Conservation (phyloP, 2,888 invertebrate genomes). For the Celastrina argiolus region DNA sequence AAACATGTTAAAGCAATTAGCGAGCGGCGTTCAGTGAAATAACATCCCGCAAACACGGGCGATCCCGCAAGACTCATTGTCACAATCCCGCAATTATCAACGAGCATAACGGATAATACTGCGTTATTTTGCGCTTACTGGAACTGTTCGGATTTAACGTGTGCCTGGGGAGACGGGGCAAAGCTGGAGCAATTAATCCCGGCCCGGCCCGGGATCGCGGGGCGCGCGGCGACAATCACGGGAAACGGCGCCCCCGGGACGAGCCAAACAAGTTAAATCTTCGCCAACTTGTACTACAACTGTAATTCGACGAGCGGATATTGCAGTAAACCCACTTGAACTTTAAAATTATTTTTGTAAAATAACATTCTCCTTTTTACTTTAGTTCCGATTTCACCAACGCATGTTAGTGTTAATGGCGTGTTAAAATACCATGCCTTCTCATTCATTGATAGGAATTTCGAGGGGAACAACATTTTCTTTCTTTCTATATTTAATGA, state of each 20-base stretch:
- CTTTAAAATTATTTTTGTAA: background rate
- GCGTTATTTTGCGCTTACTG: constrained; percentile 67
- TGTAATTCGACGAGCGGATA: constrained; percentile 35
- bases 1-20: background rate
- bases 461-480: too few species aligned
- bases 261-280: constrained; percentile 65
- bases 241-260: constrained; percentile 67
- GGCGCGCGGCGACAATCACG: constrained; percentile 70
- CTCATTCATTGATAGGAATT: too few species aligned
- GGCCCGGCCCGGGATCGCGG: constrained; percentile 41
- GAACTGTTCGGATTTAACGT: constrained; percentile 59
- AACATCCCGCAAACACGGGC: background rate
- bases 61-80: constrained; percentile 25
- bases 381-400: too few species aligned
- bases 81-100: constrained; percentile 50
- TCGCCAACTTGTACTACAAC: constrained; percentile 56
- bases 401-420: too few species aligned
- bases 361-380: too few species aligned
- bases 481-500: too few species aligned
- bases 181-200: constrained; percentile 68
- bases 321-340: constrained; percentile 2
- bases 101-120: constrained; percentile 64
- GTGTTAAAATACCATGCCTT: too few species aligned
- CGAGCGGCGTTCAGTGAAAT: constrained; percentile 4
- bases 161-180: constrained; percentile 64